A percentile compares a stretch with the other conserved stretches of the same genome.
These are phyloP conservation scores for Acanthochromis polyacanthus DNA, from an alignment of 2,113 vertebrate genomes.

Conservation along the genomic window DNA sequence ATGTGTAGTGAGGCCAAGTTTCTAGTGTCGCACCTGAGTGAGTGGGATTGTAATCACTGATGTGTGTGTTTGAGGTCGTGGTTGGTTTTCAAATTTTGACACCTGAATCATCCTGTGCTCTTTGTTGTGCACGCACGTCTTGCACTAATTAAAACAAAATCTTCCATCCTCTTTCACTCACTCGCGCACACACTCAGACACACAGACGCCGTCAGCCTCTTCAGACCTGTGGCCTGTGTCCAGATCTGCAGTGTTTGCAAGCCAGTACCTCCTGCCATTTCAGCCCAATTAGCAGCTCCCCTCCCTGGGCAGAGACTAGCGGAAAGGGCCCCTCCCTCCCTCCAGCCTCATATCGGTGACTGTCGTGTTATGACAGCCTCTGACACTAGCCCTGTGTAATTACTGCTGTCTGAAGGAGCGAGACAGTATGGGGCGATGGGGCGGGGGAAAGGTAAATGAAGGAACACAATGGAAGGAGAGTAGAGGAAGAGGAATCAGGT, in stretches of 20 bases:
- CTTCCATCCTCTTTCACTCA: not conserved
- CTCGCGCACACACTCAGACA: not conserved
- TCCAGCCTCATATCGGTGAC: constrained; percentile 49
- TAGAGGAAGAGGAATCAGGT: not conserved
- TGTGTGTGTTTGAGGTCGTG: not conserved
- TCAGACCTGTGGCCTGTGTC: constrained; percentile 70
- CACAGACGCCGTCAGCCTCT: constrained; percentile 38
- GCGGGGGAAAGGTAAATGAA: constrained; percentile 34
- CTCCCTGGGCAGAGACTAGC: constrained; percentile 52
- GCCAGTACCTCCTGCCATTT: constrained; percentile 71
- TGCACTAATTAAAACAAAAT: constrained; percentile 20
- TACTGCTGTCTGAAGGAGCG: constrained; percentile 61
- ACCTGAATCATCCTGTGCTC: not conserved
- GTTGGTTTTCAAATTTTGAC: not conserved
- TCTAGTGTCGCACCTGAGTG: no score
- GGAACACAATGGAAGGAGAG: not conserved
- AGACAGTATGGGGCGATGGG: constrained; percentile 40
- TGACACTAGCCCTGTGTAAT: constrained; percentile 67
- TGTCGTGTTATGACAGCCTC: constrained; percentile 68
- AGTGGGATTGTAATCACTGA: not conserved
- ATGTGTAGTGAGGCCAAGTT: no score
- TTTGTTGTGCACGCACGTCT: not conserved
- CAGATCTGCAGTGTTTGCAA: constrained; percentile 64
- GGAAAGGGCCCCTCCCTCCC: constrained; percentile 34
- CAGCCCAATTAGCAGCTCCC: constrained; percentile 76